Percentiles rank a stretch among this genome's conserved stretches.
phyloP scores from a whole-genome alignment of 23 tunicate species.

The Trididemnum clinides region DNA sequence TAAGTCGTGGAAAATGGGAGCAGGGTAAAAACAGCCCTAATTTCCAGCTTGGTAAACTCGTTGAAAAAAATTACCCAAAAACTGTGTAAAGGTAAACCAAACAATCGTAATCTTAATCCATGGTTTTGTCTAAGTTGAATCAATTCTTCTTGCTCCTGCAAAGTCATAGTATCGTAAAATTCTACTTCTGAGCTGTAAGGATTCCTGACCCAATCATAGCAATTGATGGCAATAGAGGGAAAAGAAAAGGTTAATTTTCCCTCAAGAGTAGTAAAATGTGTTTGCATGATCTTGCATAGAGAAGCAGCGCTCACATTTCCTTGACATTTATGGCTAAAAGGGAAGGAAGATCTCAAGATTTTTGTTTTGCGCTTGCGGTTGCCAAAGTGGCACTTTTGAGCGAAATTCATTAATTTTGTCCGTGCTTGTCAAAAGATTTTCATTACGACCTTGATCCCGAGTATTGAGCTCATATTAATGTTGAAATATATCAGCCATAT shows the following conservation, averaged over 20 bases:
- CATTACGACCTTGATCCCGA: background rate
- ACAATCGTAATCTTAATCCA: slow-evolving; percentile 28
- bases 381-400: slow-evolving; percentile 31
- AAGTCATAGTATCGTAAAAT: background rate
- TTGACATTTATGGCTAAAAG: background rate
- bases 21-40: slow-evolving; percentile 23
- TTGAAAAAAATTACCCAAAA: slow-evolving; percentile 26
- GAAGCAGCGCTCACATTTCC: slow-evolving; percentile 19
- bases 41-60: slow-evolving; percentile 33
- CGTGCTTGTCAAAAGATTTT: slow-evolving; percentile 17
- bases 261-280: background rate
- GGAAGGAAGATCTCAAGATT: slow-evolving; percentile 8
- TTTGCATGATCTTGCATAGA: background rate
- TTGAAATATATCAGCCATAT: slow-evolving; percentile 39
- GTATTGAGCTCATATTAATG: slow-evolving; percentile 8
- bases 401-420: slow-evolving; percentile 38
- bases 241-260: background rate
- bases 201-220: too few relatives aligned
- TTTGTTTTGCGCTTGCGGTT: slow-evolving; percentile 17
- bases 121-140: slow-evolving; percentile 23
- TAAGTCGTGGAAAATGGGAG: slow-evolving; percentile 40
- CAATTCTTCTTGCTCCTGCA: slow-evolving; percentile 39
- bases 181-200: slow-evolving; percentile 31
- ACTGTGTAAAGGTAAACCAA: slow-evolving; percentile 33
- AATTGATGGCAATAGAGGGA: slow-evolving; percentile 13